These are phyloP conservation scores for Sphecodes monilicornis DNA, from an alignment of 2,888 invertebrate genomes.

Conservation along the genomic window DNA sequence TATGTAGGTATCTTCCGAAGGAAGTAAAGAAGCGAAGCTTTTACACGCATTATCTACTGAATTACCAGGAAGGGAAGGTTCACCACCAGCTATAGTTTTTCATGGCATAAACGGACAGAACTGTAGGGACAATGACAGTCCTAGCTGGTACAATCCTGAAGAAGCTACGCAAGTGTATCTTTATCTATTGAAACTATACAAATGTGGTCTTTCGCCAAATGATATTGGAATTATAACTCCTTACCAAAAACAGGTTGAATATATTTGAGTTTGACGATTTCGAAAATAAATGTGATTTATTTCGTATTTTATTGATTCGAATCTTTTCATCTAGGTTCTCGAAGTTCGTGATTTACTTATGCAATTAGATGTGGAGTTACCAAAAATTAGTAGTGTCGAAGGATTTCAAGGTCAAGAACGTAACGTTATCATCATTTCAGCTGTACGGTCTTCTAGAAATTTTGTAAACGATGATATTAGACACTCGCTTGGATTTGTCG, in stretches of 20 bases:
- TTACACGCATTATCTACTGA: conserved; percentile 80
- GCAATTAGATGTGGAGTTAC: conserved; percentile 85
- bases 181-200: conserved; percentile 89
- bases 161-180: conserved; percentile 90
- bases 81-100: conserved; percentile 88
- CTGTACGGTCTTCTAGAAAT: conserved; percentile 86
- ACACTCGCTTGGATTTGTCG: conserved; percentile 90
- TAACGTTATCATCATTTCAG: conserved; percentile 90
- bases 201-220: conserved; percentile 87
- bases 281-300: neutral
- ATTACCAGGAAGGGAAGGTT: conserved; percentile 80
- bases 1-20: conserved; percentile 82
- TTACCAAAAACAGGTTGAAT: conserved; percentile 91
- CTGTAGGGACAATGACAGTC: conserved; percentile 90
- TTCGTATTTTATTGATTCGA: conserved; percentile 33
- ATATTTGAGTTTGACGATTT: neutral
- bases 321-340: conserved; percentile 85
- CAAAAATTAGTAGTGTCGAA: conserved; percentile 93
- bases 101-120: conserved; percentile 90
- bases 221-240: conserved; percentile 97
- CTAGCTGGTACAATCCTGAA: conserved; percentile 95
- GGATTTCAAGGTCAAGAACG: conserved; percentile 95
- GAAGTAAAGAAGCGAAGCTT: conserved; percentile 84
- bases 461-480: conserved; percentile 84
- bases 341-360: conserved; percentile 87